Evolutionary conservation across 1,140 invertebrate genomes (phyloP).

Genomic region (Procambarus clarkii): DNA sequence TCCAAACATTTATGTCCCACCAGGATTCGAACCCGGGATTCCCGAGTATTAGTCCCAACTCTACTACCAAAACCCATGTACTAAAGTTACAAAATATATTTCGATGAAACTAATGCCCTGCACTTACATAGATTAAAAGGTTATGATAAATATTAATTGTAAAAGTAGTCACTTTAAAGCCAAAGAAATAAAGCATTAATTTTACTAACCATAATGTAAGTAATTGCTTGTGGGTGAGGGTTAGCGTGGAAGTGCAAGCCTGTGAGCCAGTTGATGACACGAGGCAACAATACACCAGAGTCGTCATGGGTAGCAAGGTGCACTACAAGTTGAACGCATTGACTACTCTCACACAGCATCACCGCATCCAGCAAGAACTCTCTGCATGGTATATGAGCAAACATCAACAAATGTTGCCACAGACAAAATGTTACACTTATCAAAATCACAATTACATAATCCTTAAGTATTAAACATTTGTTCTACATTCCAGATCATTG

Average conservation of each 20-base stretch:
- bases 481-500: too few relatives aligned
- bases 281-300: too few relatives aligned
- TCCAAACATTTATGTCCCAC: too few relatives aligned
- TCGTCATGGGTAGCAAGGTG: background rate
- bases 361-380: conserved; percentile 29
- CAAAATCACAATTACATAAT: too few relatives aligned
- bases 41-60: too few relatives aligned
- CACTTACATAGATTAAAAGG: too few relatives aligned
- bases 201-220: conserved; percentile 16
- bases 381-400: background rate
- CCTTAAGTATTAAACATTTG: too few relatives aligned
- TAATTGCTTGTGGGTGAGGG: background rate
- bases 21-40: too few relatives aligned
- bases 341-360: conserved; percentile 19
- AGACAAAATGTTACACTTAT: background rate
- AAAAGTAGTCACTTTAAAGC: background rate
- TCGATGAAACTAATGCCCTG: background rate
- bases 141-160: too few relatives aligned
- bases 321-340: background rate
- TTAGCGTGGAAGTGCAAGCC: background rate
- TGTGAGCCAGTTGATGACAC: conserved; percentile 1
- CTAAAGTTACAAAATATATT: background rate
- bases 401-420: too few relatives aligned
- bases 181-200: background rate
- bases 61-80: too few relatives aligned